Percentiles rank a stretch among this genome's conserved stretches.
Conservation (phyloP, 2,888 invertebrate species). For the Calameuta idolon region DNA sequence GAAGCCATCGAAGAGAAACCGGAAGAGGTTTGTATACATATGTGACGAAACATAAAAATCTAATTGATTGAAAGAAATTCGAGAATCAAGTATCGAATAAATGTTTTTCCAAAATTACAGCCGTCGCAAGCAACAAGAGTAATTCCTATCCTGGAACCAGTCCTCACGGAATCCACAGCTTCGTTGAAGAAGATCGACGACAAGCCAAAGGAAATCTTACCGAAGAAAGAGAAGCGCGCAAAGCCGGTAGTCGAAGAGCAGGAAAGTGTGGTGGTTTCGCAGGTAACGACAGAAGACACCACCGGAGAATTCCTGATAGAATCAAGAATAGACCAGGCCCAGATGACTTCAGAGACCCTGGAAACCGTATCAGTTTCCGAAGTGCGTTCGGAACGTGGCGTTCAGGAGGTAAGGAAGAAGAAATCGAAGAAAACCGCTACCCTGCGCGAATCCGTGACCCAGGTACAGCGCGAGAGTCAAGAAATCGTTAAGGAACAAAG, state of each 20-base stretch:
- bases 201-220: conserved; percentile 64
- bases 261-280: conserved; percentile 57
- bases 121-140: conserved; percentile 68
- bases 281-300: conserved; percentile 55
- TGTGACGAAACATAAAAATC: not conserved
- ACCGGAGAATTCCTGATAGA: conserved; percentile 52
- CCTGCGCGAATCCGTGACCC: conserved; percentile 46
- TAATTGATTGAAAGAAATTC: not conserved
- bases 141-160: conserved; percentile 72
- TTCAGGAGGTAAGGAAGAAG: conserved; percentile 61
- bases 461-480: conserved; percentile 33
- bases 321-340: conserved; percentile 49
- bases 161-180: conserved; percentile 74
- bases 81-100: not conserved
- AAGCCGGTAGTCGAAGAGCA: conserved; percentile 69
- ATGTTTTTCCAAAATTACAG: conserved; percentile 36
- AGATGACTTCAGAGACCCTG: conserved; percentile 53
- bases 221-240: conserved; percentile 67
- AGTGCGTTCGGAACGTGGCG: conserved; percentile 70
- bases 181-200: conserved; percentile 75
- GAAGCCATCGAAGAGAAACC: conserved; percentile 69
- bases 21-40: conserved; percentile 36
- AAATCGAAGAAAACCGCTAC: conserved; percentile 55
- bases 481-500: conserved; percentile 16
- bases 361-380: conserved; percentile 73